Conservation (phyloP, 2,888 invertebrate genomes). For the Eupithecia subumbrata region DNA sequence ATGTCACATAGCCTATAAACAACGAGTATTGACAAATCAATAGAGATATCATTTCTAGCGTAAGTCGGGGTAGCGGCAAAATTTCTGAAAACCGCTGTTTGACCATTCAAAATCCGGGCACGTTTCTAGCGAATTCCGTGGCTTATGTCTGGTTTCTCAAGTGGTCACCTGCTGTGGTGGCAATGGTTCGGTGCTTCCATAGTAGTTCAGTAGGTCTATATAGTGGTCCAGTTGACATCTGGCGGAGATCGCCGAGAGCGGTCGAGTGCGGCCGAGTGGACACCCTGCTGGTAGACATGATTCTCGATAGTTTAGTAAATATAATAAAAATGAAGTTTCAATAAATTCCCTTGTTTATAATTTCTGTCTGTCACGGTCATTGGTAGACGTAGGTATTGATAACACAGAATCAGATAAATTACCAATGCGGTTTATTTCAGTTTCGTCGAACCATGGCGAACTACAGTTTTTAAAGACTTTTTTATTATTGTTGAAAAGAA, state of each 20-base stretch:
- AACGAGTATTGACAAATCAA: no score
- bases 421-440: not conserved
- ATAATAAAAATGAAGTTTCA: not conserved
- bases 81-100: not conserved
- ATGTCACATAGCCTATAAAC: no score
- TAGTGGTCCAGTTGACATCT: slow-evolving; percentile 2
- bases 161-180: not conserved
- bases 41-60: no score
- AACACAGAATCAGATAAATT: not conserved
- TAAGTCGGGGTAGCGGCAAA: no score
- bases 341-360: not conserved
- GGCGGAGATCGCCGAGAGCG: not conserved
- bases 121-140: not conserved
- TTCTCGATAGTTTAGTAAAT: not conserved
- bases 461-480: no score
- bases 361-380: not conserved
- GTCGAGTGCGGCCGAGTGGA: slow-evolving; percentile 3
- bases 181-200: not conserved
- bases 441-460: no score
- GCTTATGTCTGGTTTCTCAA: not conserved
- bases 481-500: no score
- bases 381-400: not conserved
- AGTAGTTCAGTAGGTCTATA: not conserved
- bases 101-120: not conserved
- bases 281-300: not conserved